phyloP scores from a whole-genome alignment of 1,140 invertebrate genomes.

The Atta cephalotes region DNA sequence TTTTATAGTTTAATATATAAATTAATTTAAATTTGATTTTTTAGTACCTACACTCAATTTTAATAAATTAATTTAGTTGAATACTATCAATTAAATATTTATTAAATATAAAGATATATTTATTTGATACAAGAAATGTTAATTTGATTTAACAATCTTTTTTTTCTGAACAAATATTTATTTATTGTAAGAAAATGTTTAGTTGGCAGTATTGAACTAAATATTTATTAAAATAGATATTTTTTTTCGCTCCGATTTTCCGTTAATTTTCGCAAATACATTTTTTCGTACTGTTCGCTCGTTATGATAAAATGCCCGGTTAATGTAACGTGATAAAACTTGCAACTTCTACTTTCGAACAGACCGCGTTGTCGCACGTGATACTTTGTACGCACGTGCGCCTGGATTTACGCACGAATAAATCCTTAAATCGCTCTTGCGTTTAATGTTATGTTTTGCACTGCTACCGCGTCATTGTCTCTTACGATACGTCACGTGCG shows the following conservation, averaged over 20 bases:
- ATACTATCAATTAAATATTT: no score
- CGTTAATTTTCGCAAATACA: constrained; percentile 11
- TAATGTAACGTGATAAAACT: constrained; percentile 51
- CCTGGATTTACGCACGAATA: constrained; percentile 61
- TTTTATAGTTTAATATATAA: not conserved
- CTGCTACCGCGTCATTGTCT: constrained; percentile 34
- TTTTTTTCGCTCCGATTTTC: not conserved
- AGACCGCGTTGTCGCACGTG: constrained; percentile 26
- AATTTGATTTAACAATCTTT: no score
- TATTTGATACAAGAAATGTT: no score
- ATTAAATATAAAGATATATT: no score
- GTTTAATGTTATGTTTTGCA: constrained; percentile 46
- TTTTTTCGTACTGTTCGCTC: constrained; percentile 2
- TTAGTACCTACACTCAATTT: no score
- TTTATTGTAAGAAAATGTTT: no score
- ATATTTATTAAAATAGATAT: no score
- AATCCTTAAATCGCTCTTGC: constrained; percentile 45
- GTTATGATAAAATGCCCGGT: constrained; percentile 19
- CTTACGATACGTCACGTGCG: constrained; percentile 27
- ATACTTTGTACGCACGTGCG: constrained; percentile 42
- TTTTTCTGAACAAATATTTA: no score
- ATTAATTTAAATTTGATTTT: not conserved
- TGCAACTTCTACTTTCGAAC: constrained; percentile 47
- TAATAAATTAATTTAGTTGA: no score
- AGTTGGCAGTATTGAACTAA: no score